Percentiles rank a stretch among this genome's conserved stretches.
phyloP scores from a whole-genome alignment of 2,888 invertebrate species.

The Nomada flava region DNA sequence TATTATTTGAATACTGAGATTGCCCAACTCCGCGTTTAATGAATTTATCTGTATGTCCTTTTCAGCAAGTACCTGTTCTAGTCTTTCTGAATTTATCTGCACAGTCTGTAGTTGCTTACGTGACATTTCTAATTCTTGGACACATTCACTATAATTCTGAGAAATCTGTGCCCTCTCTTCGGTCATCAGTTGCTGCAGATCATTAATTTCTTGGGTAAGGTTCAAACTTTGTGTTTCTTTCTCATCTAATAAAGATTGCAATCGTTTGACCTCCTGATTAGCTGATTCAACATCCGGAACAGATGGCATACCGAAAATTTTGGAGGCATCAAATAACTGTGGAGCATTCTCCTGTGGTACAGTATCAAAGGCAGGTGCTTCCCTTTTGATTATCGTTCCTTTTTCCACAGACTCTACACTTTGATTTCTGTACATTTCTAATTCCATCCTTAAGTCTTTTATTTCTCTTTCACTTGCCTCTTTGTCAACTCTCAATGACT shows the following conservation, averaged over 20 bases:
- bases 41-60: constrained; percentile 60
- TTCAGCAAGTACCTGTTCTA: constrained; percentile 49
- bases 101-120: constrained; percentile 41
- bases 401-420: constrained; percentile 20
- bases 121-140: constrained; percentile 40
- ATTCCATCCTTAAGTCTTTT: constrained; percentile 56
- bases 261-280: constrained; percentile 51
- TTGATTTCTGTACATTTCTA: constrained; percentile 65
- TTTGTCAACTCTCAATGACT: constrained; percentile 49
- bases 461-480: constrained; percentile 36
- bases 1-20: constrained; percentile 63
- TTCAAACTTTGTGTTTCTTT: constrained; percentile 67
- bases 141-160: constrained; percentile 37
- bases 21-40: constrained; percentile 61
- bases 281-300: constrained; percentile 29
- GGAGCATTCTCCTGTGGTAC: constrained; percentile 56
- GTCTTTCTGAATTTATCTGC: constrained; percentile 49
- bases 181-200: constrained; percentile 48
- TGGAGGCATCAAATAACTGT: constrained; percentile 77
- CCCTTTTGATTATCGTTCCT: constrained; percentile 24
- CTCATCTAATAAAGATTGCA: constrained; percentile 63
- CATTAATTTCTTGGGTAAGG: constrained; percentile 56
- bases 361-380: constrained; percentile 33
- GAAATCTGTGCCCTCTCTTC: constrained; percentile 52
- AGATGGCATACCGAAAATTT: constrained; percentile 71